Base-by-base conservation (phyloP, 2,888 invertebrate species). In the Acronicta aceris region DNA sequence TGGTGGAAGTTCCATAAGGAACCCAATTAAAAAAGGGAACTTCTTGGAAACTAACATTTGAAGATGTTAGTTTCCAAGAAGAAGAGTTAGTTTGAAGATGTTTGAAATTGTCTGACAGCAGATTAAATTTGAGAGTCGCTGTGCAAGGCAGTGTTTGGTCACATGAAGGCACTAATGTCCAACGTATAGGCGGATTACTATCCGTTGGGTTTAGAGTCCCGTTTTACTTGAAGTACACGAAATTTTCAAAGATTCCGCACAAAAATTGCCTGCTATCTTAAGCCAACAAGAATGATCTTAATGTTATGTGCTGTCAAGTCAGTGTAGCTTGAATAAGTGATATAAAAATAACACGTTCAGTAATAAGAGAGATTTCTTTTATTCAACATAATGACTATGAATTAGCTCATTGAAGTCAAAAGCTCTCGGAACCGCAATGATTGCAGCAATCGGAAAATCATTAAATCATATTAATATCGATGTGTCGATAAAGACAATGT, bases 361-460 rank as follows among this genome's bases (percentile, higher is more conserved):
- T 16, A 50, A 42, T 50, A 61, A 27, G 36, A 49, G 55, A 60
- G 52, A 45, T 73, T 76, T 68, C 33, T 65, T 68, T 54, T 46
- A 74, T 49, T 51, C 45, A 53, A 69, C 33, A 10, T 67, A 65
- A 63, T 74, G 55, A 54, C 54, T 73, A 57, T 63, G 45, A 74
- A 73, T 58, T 68, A 13, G 59, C 48, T 73, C 57, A 76, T 76
- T 76, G 62, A 65, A 77, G 46, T 73, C 62, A 61, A 71, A 76
- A 72, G 77, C 66, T 77, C 68, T 69, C 43, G 47, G 67, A 73
- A 75, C 48, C 50, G 51, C 52, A 46, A 59, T 71, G 64, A 79
- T 66, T 78, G 69, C 60, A 66, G 67, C 68, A 68, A 83, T 81
- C 69, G 80, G 78, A 82, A 82, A 79, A 71, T 76, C 74, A 79